phyloP scores from a whole-genome alignment of 2,797 vertebrate species.

The Jordanella pulchra region DNA sequence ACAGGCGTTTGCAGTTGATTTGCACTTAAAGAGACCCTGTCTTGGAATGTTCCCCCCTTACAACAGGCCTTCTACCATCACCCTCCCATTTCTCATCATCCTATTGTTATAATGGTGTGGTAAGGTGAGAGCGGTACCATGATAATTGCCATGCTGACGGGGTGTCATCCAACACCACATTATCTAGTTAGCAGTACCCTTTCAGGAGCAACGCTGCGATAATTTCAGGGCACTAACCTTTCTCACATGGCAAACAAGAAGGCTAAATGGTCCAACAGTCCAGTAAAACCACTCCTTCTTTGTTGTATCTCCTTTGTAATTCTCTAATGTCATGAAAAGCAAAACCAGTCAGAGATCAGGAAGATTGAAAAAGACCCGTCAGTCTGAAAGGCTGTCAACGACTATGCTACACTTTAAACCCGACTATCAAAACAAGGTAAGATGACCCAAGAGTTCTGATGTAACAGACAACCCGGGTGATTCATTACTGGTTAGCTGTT shows the following conservation, averaged over 20 bases:
- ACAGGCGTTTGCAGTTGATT: conserved; percentile 2
- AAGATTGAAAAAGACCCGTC: conserved; percentile 57
- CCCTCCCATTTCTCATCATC: conserved; percentile 12
- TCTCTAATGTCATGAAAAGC: conserved; percentile 64
- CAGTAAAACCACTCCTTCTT: conserved; percentile 49
- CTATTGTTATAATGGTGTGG: conserved; percentile 54
- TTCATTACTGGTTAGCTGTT: conserved; percentile 57
- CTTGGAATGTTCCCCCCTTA: conserved; percentile 9
- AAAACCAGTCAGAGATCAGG: conserved; percentile 63
- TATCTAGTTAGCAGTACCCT: conserved; percentile 51
- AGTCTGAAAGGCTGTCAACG: conserved; percentile 41
- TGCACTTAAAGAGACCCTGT: background rate
- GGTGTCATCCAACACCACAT: conserved; percentile 72
- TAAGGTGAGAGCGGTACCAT: conserved; percentile 69
- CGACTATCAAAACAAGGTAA: conserved; percentile 82
- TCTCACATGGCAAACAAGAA: conserved; percentile 65
- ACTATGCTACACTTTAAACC: conserved; percentile 77
- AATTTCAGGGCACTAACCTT: conserved; percentile 68
- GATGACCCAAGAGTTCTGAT: conserved; percentile 67
- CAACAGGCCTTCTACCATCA: conserved; percentile 14
- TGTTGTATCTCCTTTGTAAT: conserved; percentile 54
- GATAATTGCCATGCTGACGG: conserved; percentile 67
- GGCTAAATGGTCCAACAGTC: conserved; percentile 47
- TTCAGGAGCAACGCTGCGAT: conserved; percentile 55
- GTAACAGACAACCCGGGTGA: conserved; percentile 64